phyloP scores from a whole-genome alignment of 35 echinoderm and acorn worm species.

The Heliocidaris erythrogramma region DNA sequence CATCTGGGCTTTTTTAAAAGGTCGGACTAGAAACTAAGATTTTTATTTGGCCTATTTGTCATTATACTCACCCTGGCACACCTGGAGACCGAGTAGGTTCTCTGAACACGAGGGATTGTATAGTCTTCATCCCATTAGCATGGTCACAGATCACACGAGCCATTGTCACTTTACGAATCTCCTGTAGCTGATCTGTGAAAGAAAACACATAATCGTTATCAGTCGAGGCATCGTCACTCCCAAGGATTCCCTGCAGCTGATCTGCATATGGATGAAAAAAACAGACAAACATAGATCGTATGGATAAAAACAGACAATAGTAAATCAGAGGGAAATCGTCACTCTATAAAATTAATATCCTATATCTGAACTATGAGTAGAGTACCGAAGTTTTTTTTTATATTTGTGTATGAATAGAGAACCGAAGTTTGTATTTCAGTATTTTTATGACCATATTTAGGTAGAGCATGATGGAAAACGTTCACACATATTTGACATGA shows the following conservation, averaged over 20 bases:
- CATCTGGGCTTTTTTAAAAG: too few relatives aligned
- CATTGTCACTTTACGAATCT: slow-evolving; percentile 69
- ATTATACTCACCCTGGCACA: slow-evolving; percentile 46
- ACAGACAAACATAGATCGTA: not conserved
- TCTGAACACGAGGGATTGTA: slow-evolving; percentile 73
- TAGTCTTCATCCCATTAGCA: slow-evolving; percentile 57
- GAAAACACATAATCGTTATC: not conserved
- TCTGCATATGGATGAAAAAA: not conserved
- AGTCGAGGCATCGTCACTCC: not conserved
- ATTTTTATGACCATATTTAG: too few relatives aligned
- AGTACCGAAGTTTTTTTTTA: too few relatives aligned
- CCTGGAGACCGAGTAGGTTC: slow-evolving; percentile 42
- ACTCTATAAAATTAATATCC: too few relatives aligned
- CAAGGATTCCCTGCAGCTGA: too few relatives aligned
- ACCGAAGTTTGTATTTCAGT: too few relatives aligned
- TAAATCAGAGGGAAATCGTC: not conserved
- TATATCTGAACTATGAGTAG: too few relatives aligned
- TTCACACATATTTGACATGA: too few relatives aligned
- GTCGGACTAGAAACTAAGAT: too few relatives aligned
- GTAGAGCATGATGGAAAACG: too few relatives aligned
- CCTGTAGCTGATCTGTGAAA: slow-evolving; percentile 68
- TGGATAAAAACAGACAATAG: not conserved
- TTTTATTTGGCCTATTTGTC: too few relatives aligned
- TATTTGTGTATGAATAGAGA: too few relatives aligned
- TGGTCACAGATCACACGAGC: slow-evolving; percentile 82